Evolutionary conservation across 2,113 vertebrate genomes (phyloP).

Genomic region (Pitta sordida): DNA sequence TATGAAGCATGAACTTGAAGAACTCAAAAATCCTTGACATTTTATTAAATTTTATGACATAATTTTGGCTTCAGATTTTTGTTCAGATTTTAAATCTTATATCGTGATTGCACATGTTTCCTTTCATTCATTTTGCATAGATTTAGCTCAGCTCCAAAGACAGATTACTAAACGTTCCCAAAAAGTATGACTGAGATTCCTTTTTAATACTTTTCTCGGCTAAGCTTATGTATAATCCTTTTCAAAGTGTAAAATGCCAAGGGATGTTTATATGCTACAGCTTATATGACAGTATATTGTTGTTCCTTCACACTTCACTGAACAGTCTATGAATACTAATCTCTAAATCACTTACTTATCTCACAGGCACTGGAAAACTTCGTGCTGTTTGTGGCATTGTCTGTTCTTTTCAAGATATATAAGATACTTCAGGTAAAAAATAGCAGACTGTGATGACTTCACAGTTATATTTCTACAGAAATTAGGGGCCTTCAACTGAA

Average conservation of each 20-base stretch:
- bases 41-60: background rate
- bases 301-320: constrained; percentile 40
- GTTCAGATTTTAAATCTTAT: background rate
- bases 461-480: background rate
- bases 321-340: constrained; percentile 28
- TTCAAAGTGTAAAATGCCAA: constrained; percentile 59
- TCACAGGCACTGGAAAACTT: constrained; percentile 4
- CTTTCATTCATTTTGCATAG: constrained; percentile 5
- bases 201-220: constrained; percentile 54
- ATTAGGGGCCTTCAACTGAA: background rate
- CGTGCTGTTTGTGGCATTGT: background rate
- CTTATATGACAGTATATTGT: constrained; percentile 29
- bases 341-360: constrained; percentile 14
- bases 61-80: background rate
- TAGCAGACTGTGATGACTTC: background rate
- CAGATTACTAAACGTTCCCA: constrained; percentile 23
- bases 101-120: background rate
- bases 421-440: background rate
- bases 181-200: constrained; percentile 46
- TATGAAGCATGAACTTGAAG: background rate
- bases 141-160: constrained; percentile 15
- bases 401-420: background rate
- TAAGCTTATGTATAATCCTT: constrained; percentile 53
- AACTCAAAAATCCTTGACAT: background rate
- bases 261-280: constrained; percentile 51